Evolutionary conservation across 2,888 invertebrate genomes (phyloP).

Genomic region (Nomada ruficornis): DNA sequence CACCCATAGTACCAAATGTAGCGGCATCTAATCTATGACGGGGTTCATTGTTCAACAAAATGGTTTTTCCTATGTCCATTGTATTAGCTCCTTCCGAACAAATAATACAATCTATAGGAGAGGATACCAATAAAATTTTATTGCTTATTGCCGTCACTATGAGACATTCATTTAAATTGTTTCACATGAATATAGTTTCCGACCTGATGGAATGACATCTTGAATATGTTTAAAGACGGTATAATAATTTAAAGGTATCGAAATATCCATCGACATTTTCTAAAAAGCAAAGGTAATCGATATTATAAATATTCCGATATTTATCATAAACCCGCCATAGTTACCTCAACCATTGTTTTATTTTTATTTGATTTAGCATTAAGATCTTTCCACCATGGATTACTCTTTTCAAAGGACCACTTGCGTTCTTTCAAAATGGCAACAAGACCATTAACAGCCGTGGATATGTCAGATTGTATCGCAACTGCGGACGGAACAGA

Average conservation of each 20-base stretch:
- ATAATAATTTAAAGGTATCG: conserved; percentile 96
- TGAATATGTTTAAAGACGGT: conserved; percentile 95
- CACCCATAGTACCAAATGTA: conserved; percentile 99
- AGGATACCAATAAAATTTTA: conserved; percentile 11
- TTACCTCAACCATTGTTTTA: conserved; percentile 88
- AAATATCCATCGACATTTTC: conserved; percentile 89
- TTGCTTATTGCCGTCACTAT: background rate
- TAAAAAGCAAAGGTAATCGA: conserved; percentile 72
- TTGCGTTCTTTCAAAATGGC: conserved; percentile 86
- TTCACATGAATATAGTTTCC: conserved; percentile 27
- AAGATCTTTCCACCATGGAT: conserved; percentile 93
- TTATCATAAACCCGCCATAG: background rate
- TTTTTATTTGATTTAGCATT: conserved; percentile 90
- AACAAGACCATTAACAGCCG: conserved; percentile 88
- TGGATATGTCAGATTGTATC: conserved; percentile 93
- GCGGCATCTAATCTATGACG: conserved; percentile 97
- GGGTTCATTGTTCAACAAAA: conserved; percentile 93
- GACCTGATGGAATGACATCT: conserved; percentile 88
- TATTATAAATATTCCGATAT: background rate
- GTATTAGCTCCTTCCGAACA: conserved; percentile 99
- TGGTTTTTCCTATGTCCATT: conserved; percentile 98
- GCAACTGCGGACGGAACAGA: conserved; percentile 92
- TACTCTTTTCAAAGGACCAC: conserved; percentile 85
- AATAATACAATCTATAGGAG: conserved; percentile 90
- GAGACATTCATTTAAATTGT: background rate